Conservation (phyloP, 2,113 vertebrate genomes). For the Dipodomys spectabilis region DNA sequence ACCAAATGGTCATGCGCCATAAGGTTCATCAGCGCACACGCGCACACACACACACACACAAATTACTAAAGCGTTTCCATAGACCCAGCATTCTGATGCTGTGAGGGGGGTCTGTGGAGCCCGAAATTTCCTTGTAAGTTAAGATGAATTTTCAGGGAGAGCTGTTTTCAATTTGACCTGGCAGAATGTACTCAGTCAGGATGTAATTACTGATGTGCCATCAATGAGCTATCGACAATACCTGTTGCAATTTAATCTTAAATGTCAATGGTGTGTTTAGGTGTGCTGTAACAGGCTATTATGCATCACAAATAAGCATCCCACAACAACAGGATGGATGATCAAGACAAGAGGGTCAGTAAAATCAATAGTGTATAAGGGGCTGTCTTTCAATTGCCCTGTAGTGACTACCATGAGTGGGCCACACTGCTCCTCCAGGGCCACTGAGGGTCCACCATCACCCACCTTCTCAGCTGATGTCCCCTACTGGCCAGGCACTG, state of each 20-base stretch:
- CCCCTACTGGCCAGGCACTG: background rate
- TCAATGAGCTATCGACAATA: conserved; percentile 70
- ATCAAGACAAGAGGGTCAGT: conserved; percentile 60
- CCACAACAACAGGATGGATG: conserved; percentile 29
- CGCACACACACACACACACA: too few relatives aligned
- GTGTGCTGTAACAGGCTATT: conserved; percentile 72
- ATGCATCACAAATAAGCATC: conserved; percentile 49
- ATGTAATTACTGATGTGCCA: conserved; percentile 50
- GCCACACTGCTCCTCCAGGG: background rate
- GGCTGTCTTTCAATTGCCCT: background rate
- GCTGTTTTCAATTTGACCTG: conserved; percentile 45
- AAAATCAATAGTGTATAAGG: conserved; percentile 42
- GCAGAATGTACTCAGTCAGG: conserved; percentile 48
- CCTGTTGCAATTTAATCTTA: conserved; percentile 74
- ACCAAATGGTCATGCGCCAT: background rate
- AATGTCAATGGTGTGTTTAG: conserved; percentile 73
- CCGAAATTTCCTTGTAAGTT: conserved; percentile 44
- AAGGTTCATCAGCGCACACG: background rate
- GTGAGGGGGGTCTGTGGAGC: background rate
- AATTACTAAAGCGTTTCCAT: background rate
- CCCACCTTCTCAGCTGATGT: background rate
- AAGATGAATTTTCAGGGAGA: conserved; percentile 49
- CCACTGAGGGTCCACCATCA: background rate
- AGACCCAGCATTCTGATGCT: conserved; percentile 14
- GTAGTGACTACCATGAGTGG: background rate